Percentiles rank a stretch among this genome's conserved stretches.
phyloP scores from a whole-genome alignment of 2,113 vertebrate genomes.

The Castor canadensis region DNA sequence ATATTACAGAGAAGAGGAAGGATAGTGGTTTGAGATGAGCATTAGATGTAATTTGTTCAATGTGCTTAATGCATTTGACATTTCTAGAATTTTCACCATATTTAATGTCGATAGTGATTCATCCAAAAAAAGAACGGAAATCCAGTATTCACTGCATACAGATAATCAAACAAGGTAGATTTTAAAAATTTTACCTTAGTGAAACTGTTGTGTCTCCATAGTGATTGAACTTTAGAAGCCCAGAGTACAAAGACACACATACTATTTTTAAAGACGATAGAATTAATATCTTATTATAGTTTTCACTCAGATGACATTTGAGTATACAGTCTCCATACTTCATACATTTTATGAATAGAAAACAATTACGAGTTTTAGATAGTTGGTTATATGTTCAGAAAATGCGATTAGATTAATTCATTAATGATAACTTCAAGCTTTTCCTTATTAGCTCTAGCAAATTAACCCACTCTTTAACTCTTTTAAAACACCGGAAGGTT shows the following conservation, averaged over 20 bases:
- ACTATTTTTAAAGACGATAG: not conserved
- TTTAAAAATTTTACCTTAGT: not conserved
- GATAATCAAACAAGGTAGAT: not conserved
- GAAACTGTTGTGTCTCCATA: not conserved
- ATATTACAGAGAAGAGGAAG: not conserved
- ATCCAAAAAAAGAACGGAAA: not conserved
- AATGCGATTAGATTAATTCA: slow-evolving; percentile 55
- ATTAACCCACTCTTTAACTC: slow-evolving; percentile 76
- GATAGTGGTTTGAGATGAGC: not conserved
- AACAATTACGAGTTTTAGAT: slow-evolving; percentile 69
- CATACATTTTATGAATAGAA: slow-evolving; percentile 56
- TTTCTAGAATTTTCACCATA: not conserved
- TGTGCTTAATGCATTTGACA: not conserved
- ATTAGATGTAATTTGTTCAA: not conserved
- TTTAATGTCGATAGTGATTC: not conserved
- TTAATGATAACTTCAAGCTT: slow-evolving; percentile 79
- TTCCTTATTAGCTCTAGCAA: slow-evolving; percentile 79
- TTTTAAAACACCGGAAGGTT: slow-evolving; percentile 89
- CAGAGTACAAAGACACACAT: not conserved
- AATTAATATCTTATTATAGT: slow-evolving; percentile 81
- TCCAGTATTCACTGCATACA: not conserved
- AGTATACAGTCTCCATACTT: slow-evolving; percentile 62
- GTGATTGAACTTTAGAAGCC: not conserved
- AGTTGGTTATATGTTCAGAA: slow-evolving; percentile 41
- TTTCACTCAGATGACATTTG: slow-evolving; percentile 59